Evolutionary conservation across 1,140 invertebrate species (phyloP), one percentile per base, ranked within the genome.

Genomic region (Ditylenchus dipsaci): DNA sequence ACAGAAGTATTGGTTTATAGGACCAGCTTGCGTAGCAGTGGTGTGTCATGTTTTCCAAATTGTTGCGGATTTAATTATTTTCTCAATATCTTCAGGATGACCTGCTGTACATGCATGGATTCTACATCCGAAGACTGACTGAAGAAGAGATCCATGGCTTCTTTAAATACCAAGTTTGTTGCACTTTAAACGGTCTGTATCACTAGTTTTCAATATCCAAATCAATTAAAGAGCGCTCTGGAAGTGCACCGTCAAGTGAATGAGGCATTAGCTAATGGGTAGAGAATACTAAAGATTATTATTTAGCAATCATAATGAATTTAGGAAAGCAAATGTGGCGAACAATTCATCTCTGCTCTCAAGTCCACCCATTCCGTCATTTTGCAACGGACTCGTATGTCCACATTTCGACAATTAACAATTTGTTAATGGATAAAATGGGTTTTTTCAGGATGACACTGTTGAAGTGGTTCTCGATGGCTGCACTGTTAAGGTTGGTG

Each of bases 391-490:
- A 9, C 65, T 71, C 3, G 33, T 38, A 38, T 38, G 11, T 38
- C 33, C 11, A 5, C 33, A 38, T 3, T 38, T n/a, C n/a, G n/a
- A n/a, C n/a, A n/a, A n/a, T n/a, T n/a, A n/a, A n/a, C 33, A 38
- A 5, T 38, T 38, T 38, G 33, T 38, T 38, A 38, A 38, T 38
- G 11, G 11, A 38, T 38, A 3, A 38, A 38, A 38, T n/a, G n/a
- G n/a, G n/a, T n/a, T n/a, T 38, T 38, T 38, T 38, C 11, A 38
- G 19, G 69, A 74, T 33, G 69, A 71, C 57, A 43, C 57, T 19
- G 71, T 75, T n/a, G 69, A 71, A 67, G 62, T 71, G 17, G 72
- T 71, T 30, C 71, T 71, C 8, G 61, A 71, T 67, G 69, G 69
- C 8, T 71, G 69, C 47, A 49, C 45, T 13, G 72, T 71, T 29